Evolutionary conservation across 2,888 invertebrate genomes (phyloP).

Genomic region (Osmoderma eremita): DNA sequence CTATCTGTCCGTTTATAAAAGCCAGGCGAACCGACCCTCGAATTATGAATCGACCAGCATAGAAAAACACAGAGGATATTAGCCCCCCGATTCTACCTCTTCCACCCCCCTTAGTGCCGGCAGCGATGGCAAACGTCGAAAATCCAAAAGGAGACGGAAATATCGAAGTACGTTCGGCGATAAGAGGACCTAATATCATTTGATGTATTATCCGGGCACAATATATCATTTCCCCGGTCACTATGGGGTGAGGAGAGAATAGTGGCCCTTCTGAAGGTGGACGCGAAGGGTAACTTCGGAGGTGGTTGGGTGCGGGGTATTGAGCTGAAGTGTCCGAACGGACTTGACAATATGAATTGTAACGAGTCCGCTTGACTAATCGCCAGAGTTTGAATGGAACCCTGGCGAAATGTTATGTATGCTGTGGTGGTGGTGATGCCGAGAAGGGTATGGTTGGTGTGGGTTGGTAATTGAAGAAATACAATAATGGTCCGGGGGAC

Average conservation of each 20-base stretch:
- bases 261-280: background rate
- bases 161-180: conserved; percentile 18
- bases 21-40: background rate
- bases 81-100: background rate
- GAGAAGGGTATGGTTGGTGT: too few relatives aligned
- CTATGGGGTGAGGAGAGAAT: background rate
- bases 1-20: background rate
- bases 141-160: conserved; percentile 42
- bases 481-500: conserved; percentile 4
- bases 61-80: conserved; percentile 22
- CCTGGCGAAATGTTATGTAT: conserved; percentile 15
- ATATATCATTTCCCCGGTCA: conserved; percentile 55
- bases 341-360: conserved; percentile 58
- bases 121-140: background rate
- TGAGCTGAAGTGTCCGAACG: conserved; percentile 47
- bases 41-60: background rate
- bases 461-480: conserved; percentile 3
- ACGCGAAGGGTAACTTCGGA: background rate
- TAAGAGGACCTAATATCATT: conserved; percentile 54
- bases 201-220: conserved; percentile 61
- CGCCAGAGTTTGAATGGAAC: conserved; percentile 42
- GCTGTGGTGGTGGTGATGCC: too few relatives aligned
- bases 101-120: background rate
- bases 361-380: conserved; percentile 60
- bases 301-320: background rate